Base-by-base conservation (phyloP, 1,140 invertebrate genomes). In the Copidosoma floridanum region DNA sequence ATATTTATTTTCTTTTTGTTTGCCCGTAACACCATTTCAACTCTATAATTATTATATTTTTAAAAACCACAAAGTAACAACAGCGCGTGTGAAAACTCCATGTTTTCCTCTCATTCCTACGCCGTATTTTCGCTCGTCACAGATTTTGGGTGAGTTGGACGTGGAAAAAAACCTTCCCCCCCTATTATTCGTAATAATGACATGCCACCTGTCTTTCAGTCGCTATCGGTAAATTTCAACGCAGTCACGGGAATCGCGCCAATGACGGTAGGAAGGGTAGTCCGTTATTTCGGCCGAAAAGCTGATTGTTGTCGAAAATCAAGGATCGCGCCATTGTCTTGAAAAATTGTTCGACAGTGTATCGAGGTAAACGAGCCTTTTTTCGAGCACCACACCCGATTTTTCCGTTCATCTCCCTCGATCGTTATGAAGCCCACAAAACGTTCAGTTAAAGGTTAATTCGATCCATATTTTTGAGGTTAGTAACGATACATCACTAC, bases 231-330 rank as follows among this genome's bases (percentile, higher is more conserved):
- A 58, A 24, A 29, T n/a, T n/a, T n/a, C n/a, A 50, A 26, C n/a
- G 18, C 18, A 41, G 14, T 7, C 37, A n/a, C 26, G 12, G 27
- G 37, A 32, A 2, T 8, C 16, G 38, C 41, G 51, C 68, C 69
- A 60, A 70, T 70, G 69, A 70, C 64, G 62, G 38, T 59, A 53
- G 29, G 51, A 8, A 29, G 26, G 54, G 52, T 61, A 46, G 32
- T 61, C 26, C n/a, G n/a, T n/a, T 27, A 16, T 24, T 40, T 50
- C 24, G 51, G 11, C 5, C 41, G 32, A 27, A 24, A 29, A 38
- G 20, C n/a, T 44, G 47, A 18, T 44, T 20, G 47, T 32, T 43
- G 35, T 27, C 2, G 3, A 27, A 59, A 59, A 52, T 59, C 48
- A 14, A 52, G 29, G 29, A 52, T 58, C 10, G 12, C 18, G 26